Evolutionary conservation across 2,113 vertebrate genomes (phyloP), one percentile per base, ranked within the genome.

Genomic region (mouse (Mus musculus)): DNA sequence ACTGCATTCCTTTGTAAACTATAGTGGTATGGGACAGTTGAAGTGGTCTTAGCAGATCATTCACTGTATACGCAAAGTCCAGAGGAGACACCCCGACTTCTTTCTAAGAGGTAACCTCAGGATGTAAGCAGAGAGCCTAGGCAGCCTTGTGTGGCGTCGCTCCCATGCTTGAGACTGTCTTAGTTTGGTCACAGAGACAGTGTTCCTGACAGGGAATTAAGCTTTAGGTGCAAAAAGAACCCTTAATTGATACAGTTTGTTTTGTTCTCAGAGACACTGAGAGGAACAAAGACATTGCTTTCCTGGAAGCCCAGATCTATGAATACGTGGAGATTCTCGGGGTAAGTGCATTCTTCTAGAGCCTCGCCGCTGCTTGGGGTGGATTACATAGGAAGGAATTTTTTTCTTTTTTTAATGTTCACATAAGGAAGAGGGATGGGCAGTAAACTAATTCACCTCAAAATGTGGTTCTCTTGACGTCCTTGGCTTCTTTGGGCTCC

Each of bases 241-340:
- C 30, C 63, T 86, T 90, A 33, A 95, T 30, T 97, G 78, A 97
- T 85, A 76, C 0, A 54, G 26, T 63, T 92, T 92, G 16, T 56
- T 85, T 89, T 98, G 0, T 98, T 98, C 96, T 77, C 98, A 99
- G 99, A 98, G 99, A 99, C 98, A 99, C 99, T 0, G 99, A 99
- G 97, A 99, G 99, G 36, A 99, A 99, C 98, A 99, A 99, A 98
- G 99, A 99, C 95, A 99, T 99, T 33, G 99, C 98, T 3, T 99
- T 99, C 98, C 99, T 99, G 85, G 99, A 99, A 98, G 99, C 99
- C 95, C 99, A 99, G 97, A 99, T 99, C 94, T 99, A 99, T 14
- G 99, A 99, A 76, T 99, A 99, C 0, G 99, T 99, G 88, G 99
- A 99, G 98, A 99, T 99, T 97, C 98, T 99, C 9, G 99, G 99